Evolutionary conservation across 1,140 invertebrate genomes (phyloP), one percentile per base, ranked within the genome.

Genomic region (Brachionus rubens): DNA sequence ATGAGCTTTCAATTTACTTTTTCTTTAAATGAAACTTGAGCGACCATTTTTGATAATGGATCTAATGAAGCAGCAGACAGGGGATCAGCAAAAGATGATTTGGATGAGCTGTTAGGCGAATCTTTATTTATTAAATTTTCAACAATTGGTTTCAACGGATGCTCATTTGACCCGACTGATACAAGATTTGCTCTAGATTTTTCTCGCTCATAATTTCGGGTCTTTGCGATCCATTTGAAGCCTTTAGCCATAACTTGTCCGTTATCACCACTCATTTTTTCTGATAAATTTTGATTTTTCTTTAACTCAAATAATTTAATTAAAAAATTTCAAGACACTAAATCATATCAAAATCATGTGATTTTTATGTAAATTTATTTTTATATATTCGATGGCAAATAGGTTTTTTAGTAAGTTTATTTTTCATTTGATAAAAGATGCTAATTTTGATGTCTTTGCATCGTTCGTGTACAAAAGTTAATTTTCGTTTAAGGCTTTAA

Each of bases 21-120:
- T 72, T 72, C 68, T 72, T 72, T 72, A 21, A 72, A 24, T 40
- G 68, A 72, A 19, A 72, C 47, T 50, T 72, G 19, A 21, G 68
- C 43, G 19, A 72, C 68, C 68, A 72, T 48, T 72, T 72, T 72
- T 16, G 68, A 72, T 10, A 72, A 24, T 16, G 68, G 68, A 40
- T 72, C 68, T 24, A 72, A 12, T 26, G 68, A 28, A 28, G 19
- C 28, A 36, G 28, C 68, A n/a, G 28, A 21, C 28, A 72, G 24
- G 14, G 68, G 68, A 40, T 72, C 68, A 28, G 24, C 33, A 10
- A 72, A n/a, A 33, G 46, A 65, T 9, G 59, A 43, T 41, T 43
- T 7, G 5, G 59, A 65, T 9, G 40, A 21, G 43, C 7, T 65
- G 41, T 65, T 24, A 14, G 9, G 19, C 10, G 43, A 43, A 12